Evolutionary conservation across 2,888 invertebrate genomes (phyloP), one percentile per base, ranked within the genome.

Genomic region (Hyles lineata): DNA sequence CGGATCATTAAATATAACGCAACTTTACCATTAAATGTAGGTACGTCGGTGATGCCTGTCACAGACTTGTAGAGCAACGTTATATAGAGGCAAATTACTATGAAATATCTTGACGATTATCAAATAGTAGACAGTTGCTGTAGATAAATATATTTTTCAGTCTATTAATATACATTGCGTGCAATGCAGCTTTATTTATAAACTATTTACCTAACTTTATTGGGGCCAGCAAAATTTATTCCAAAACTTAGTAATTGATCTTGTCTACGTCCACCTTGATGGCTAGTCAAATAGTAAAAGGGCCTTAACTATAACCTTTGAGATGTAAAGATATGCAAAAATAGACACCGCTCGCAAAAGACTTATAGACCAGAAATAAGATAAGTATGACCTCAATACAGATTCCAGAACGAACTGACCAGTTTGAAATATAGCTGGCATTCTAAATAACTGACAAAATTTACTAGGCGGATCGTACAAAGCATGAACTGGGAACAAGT

Each of bases 401-500:
- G 78, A 80, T 82, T 82, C 83, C 83, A 85, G 86, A 89, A 86
- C 78, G 82, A 85, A 85, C 86, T 83, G 84, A 80, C 83, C 82
- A 80, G 83, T 85, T 84, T 86, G 85, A 88, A 86, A 87, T 87
- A 87, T 84, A 82, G 83, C 82, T 83, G 83, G 83, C 85, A 86
- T 86, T 86, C 86, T 87, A 88, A 90, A 87, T 88, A 89, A 87
- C 83, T 79, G 80, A 83, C 83, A 86, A 87, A 87, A 89, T 89
- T 87, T 89, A 87, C 85, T 77, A 80, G 80, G 77, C 77, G 80
- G 79, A 83, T 81, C 81, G 79, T 83, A 87, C 86, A 84, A 87
- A 86, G 84, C 84, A 83, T 77, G 82, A 83, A 80, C 82, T 79
- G 82, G 80, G 83, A 88, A 90, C 89, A 89, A 90, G 87, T 89